These are phyloP conservation scores for Ceratotherium simum DNA, from an alignment of 2,113 vertebrate species.

Conservation along the genomic window DNA sequence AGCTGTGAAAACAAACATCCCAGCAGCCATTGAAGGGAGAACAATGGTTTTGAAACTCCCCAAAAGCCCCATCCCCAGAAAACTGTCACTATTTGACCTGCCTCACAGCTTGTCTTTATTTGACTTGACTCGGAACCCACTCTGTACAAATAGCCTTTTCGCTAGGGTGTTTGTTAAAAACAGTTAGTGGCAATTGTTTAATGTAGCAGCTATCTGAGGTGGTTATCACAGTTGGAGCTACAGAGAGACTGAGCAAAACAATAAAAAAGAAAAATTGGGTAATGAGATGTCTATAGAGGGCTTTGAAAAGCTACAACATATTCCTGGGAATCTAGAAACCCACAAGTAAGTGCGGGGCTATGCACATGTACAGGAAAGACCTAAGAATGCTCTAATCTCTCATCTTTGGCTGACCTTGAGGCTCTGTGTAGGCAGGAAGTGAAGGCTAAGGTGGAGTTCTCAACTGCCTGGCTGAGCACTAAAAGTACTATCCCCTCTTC, in stretches of 20 bases:
- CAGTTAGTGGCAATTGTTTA: neutral
- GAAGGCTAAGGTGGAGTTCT: neutral
- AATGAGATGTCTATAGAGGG: neutral
- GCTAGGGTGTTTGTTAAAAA: neutral
- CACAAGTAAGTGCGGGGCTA: neutral
- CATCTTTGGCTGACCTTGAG: neutral
- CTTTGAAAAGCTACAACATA: neutral
- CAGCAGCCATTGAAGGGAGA: neutral
- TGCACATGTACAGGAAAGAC: neutral
- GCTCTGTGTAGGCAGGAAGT: neutral
- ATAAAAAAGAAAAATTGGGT: neutral
- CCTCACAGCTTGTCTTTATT: neutral
- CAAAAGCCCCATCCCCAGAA: neutral
- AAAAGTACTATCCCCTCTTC: too few relatives aligned
- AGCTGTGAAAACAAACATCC: neutral
- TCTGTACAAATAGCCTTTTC: neutral
- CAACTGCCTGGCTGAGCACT: neutral
- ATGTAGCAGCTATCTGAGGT: neutral
- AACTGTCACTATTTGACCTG: neutral
- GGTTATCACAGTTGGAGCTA: neutral
- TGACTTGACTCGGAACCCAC: neutral
- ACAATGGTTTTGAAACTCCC: neutral
- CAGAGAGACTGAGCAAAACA: neutral
- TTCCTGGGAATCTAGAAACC: neutral
- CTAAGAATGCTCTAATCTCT: neutral